Evolutionary conservation across 2,888 invertebrate genomes (phyloP), one percentile per base, ranked within the genome.

Genomic region (Eupsilia transversa): DNA sequence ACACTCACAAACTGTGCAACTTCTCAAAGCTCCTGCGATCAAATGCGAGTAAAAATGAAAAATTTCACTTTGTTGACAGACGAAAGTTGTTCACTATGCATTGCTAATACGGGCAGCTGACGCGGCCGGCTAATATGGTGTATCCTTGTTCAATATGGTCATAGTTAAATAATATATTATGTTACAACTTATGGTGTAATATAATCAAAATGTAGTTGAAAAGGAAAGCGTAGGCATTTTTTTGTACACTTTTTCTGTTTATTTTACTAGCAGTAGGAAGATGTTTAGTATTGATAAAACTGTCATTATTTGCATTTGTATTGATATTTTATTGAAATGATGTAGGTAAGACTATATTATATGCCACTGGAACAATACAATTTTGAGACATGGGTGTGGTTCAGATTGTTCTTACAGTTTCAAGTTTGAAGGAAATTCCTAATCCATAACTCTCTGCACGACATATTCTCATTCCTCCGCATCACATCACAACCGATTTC

Each of bases 41-140:
- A 86, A 91, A 89, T 91, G 91, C 74, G 84, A 65, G 56, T 61
- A 73, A 74, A 83, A 78, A 72, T 73, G 54, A 71, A 74, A 77
- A 84, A 82, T 77, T 82, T 85, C 77, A 67, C 83, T 80, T 77
- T 23, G 61, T 69, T 10, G 7, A 12, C 17, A 7, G 27, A 77
- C 27, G 83, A 83, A 83, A 83, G 83, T 77, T 67, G 77, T 43
- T 33, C 68, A 74, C 59, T 64, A 63, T 17, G 52, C 61, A 63
- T 54, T 12, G 63, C 82, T 64, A 79, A 68, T 72, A 82, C 43
- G 71, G 73, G 30, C 57, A 6, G 41, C 27, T 72, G 79, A 67
- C 79, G 71, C 35, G 17, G 3, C 7, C 33, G 3, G 35, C 72
- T 23, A 17, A 69, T 66, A 69, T 57, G 83, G 77, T 30, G 66